phyloP scores from a whole-genome alignment of 2,888 invertebrate species.

The Bugula neritina region DNA sequence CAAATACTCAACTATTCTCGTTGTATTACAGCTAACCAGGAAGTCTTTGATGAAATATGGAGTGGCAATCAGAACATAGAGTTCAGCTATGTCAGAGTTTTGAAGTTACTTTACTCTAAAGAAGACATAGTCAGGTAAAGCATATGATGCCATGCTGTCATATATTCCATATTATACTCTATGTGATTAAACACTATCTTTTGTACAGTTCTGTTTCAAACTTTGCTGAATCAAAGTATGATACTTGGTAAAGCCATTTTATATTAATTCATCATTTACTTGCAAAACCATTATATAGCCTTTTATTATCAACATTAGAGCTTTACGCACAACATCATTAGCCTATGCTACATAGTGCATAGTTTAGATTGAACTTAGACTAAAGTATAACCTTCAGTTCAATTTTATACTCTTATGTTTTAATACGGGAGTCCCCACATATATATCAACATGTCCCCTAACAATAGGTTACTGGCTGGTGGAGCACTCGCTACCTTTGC shows the following conservation, averaged over 20 bases:
- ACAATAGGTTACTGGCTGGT: constrained; percentile 39
- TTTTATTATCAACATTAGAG: too few species aligned
- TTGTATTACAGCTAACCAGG: constrained; percentile 38
- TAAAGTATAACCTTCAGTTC: too few species aligned
- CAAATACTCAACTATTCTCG: background rate
- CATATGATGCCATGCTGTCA: background rate
- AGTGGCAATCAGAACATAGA: constrained; percentile 36
- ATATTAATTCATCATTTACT: too few species aligned
- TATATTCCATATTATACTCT: background rate
- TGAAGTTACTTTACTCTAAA: constrained; percentile 47
- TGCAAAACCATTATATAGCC: too few species aligned
- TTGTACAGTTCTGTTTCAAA: background rate
- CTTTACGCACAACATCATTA: too few species aligned
- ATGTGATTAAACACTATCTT: background rate
- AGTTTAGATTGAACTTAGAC: too few species aligned
- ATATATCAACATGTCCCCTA: too few species aligned
- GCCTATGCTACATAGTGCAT: too few species aligned
- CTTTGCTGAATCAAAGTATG: too few species aligned
- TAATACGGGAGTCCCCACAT: too few species aligned
- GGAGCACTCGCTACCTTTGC: constrained; percentile 49
- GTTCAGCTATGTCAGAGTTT: constrained; percentile 48
- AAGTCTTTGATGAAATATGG: constrained; percentile 43
- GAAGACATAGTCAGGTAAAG: constrained; percentile 29
- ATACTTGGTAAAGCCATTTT: too few species aligned
- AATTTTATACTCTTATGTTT: too few species aligned